Conservation (phyloP, 2,888 invertebrate species). For the Brassicogethes aeneus region DNA sequence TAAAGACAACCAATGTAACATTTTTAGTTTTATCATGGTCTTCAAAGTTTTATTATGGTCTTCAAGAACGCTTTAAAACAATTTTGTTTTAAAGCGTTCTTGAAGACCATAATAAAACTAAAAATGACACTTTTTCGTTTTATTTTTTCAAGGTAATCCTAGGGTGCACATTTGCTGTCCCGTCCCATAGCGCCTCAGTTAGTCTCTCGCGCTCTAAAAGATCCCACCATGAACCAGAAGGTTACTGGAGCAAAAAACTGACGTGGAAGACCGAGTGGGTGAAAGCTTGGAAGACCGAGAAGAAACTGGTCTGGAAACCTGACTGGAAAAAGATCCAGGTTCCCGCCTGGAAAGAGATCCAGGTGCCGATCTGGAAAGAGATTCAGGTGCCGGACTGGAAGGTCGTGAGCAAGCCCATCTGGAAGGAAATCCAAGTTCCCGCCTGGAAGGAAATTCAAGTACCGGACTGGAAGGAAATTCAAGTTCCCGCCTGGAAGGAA, state of each 20-base stretch:
- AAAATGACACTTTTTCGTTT: conserved; percentile 9
- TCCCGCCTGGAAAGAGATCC: conserved; percentile 56
- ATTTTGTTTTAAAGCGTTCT: too few relatives aligned
- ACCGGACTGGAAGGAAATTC: conserved; percentile 60
- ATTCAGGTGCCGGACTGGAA: conserved; percentile 72
- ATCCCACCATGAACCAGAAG: conserved; percentile 54
- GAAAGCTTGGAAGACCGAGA: conserved; percentile 65
- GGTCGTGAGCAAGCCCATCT: conserved; percentile 60
- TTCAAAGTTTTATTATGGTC: too few relatives aligned
- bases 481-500: conserved; percentile 64
- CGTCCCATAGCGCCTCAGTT: conserved; percentile 34
- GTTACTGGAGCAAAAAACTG: conserved; percentile 74
- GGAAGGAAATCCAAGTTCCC: conserved; percentile 73
- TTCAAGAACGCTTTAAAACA: too few relatives aligned
- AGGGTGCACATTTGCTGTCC: conserved; percentile 48
- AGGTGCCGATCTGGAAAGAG: conserved; percentile 71
- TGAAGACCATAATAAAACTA: too few relatives aligned
- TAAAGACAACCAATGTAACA: too few relatives aligned
- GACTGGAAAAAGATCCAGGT: conserved; percentile 66
- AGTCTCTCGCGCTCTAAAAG: conserved; percentile 47
- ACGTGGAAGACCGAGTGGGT: conserved; percentile 79
- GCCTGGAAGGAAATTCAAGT: conserved; percentile 69
- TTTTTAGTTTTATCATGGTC: too few relatives aligned
- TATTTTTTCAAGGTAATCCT: conserved; percentile 47
- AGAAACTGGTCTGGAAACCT: conserved; percentile 63